A percentile compares a stretch with the other conserved stretches of the same genome.
Conservation (phyloP, 2,797 vertebrate species). For the Pelobates cultripes region DNA sequence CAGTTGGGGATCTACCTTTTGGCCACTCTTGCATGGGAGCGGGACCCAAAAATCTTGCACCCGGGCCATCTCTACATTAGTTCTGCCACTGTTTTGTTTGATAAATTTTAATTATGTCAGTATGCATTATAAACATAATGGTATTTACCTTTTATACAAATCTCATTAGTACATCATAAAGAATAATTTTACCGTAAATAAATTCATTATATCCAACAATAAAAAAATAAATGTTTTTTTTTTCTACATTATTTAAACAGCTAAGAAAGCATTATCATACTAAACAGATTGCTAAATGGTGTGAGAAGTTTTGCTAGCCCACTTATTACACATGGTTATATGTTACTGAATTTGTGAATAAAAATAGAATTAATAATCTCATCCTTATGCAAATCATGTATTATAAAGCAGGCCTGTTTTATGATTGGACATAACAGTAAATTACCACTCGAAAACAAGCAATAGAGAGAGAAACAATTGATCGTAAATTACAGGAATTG, state of each 20-base stretch:
- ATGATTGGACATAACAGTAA: conserved; percentile 10
- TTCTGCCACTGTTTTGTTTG: too few relatives aligned
- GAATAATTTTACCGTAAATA: not conserved
- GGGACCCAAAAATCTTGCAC: too few relatives aligned
- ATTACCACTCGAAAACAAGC: conserved; percentile 27
- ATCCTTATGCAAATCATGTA: not conserved
- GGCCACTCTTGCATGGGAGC: too few relatives aligned
- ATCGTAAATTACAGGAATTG: conserved; percentile 50
- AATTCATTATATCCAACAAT: not conserved
- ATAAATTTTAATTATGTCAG: too few relatives aligned
- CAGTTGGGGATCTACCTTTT: too few relatives aligned
- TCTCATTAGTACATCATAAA: too few relatives aligned
- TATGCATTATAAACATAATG: too few relatives aligned
- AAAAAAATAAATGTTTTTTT: not conserved
- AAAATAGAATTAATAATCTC: conserved; percentile 12
- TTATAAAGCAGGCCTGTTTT: conserved; percentile 10
- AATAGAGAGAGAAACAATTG: conserved; percentile 15
- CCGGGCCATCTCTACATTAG: too few relatives aligned
- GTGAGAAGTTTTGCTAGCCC: not conserved
- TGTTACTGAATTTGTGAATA: not conserved
- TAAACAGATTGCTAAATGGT: conserved; percentile 4
- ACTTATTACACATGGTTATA: not conserved
- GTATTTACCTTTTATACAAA: too few relatives aligned
- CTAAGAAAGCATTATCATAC: not conserved
- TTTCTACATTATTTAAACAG: not conserved